Evolutionary conservation across 2,888 invertebrate genomes (phyloP).

Genomic region (Enoplolaimus lenunculus): DNA sequence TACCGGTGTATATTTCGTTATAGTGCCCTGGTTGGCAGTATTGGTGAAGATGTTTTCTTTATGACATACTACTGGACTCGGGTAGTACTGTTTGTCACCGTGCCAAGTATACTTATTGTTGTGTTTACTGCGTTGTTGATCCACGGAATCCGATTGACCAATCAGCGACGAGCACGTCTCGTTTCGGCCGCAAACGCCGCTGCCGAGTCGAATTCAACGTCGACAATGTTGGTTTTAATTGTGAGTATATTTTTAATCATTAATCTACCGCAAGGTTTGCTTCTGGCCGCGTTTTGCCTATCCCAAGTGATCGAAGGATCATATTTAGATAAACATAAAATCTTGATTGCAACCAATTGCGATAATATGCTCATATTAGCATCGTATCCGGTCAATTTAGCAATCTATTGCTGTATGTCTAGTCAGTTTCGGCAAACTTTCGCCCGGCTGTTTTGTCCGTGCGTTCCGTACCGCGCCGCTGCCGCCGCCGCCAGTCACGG

Average conservation of each 20-base stretch:
- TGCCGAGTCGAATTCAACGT: constrained; percentile 46
- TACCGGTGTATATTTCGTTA: constrained; percentile 19
- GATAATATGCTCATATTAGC: constrained; percentile 65
- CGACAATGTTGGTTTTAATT: constrained; percentile 45
- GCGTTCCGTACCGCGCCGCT: too few species aligned
- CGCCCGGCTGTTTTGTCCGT: constrained; percentile 53
- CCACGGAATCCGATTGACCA: constrained; percentile 67
- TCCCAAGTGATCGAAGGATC: background rate
- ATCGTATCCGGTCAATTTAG: constrained; percentile 71
- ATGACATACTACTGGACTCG: constrained; percentile 58
- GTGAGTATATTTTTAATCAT: constrained; percentile 46
- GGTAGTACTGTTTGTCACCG: constrained; percentile 73
- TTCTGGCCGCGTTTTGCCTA: constrained; percentile 29
- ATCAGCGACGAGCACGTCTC: constrained; percentile 59
- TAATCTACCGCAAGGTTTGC: constrained; percentile 44
- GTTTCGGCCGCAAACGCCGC: background rate
- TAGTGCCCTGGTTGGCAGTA: constrained; percentile 25
- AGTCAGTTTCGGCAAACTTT: constrained; percentile 80
- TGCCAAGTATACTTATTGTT: constrained; percentile 74
- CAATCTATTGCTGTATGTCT: constrained; percentile 85
- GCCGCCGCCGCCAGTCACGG: too few species aligned
- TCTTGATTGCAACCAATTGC: constrained; percentile 6
- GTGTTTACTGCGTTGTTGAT: constrained; percentile 74
- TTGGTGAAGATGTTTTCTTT: constrained; percentile 56
- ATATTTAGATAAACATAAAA: background rate